Evolutionary conservation across 2,888 invertebrate species (phyloP).

Genomic region (Leptothorax acervorum): DNA sequence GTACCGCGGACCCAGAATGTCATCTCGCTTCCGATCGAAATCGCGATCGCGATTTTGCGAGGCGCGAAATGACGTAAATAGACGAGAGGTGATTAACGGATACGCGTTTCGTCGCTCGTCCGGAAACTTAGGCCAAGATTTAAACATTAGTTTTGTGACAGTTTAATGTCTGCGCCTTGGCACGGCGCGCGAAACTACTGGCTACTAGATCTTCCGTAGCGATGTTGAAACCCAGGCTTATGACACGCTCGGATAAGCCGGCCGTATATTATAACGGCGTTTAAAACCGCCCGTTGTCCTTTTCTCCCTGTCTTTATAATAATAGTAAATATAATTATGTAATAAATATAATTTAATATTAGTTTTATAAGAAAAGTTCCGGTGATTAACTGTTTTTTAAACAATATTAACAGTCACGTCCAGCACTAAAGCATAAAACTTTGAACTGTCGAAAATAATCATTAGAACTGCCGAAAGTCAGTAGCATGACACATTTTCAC

Average conservation of each 20-base stretch:
- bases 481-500: no score
- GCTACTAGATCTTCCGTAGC: constrained; percentile 51
- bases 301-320: constrained; percentile 1
- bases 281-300: constrained; percentile 9
- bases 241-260: constrained; percentile 42
- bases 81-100: constrained; percentile 11
- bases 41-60: background rate
- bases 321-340: background rate
- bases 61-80: background rate
- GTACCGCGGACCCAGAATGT: background rate
- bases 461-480: no score
- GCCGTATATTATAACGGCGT: constrained; percentile 33
- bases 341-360: no score
- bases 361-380: no score
- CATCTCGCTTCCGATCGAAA: background rate
- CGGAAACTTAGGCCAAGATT: constrained; percentile 56
- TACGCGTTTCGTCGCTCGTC: constrained; percentile 25
- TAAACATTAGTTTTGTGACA: constrained; percentile 58
- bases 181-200: constrained; percentile 36
- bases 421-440: no score
- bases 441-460: no score
- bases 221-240: constrained; percentile 53
- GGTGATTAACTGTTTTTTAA: no score
- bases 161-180: constrained; percentile 59
- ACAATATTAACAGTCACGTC: no score